Base-by-base conservation (phyloP, 2,113 vertebrate species). In the Ivindomyrus marchei region DNA sequence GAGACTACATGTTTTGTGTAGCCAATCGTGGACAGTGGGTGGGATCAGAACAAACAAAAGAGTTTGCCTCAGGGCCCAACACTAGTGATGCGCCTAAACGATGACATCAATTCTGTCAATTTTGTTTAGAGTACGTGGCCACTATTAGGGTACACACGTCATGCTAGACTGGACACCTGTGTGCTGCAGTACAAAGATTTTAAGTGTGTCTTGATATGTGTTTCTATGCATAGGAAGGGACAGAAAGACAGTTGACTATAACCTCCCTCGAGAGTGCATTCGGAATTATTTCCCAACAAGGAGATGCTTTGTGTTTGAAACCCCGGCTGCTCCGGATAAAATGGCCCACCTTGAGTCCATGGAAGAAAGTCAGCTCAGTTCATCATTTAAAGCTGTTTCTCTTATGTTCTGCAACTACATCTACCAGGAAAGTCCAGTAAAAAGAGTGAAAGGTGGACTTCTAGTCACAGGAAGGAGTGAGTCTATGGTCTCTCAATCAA, bases 241-340 rank as follows among this genome's bases (percentile, higher is more conserved):
- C 85, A 21, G 31, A 3, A 15, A 77, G 36, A 49, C 85, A 0
- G 56, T 7, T 2, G 47, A 90, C 0, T 93, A 90, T 77, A 95
- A 95, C 77, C 87, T 93, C 13, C 94, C 93, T 0, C 91, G 93
- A 21, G 74, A 94, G 74, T 94, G 94, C 89, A 91, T 95, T 87
- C 92, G 91, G 0, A 92, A 87, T 10, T 95, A 92, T 90, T 95
- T 95, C 91, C 92, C 92, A 11, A 85, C 74, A 11, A 92, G 94
- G 5, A 94, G 93, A 77, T 93, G 92, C 86, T 94, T 92, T 8
- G 89, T 91, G 39, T 95, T 95, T 49, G 92, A 92, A 0, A 87
- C 74, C 3, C 95, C 95, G 0, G 87, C 93, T 1, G 17, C 46
- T 1, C 62, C 91, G 2, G 91, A 93, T 9, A 92, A 93, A 6